phyloP scores from a whole-genome alignment of 2,797 vertebrate species.

The Gorsachius magnificus region DNA sequence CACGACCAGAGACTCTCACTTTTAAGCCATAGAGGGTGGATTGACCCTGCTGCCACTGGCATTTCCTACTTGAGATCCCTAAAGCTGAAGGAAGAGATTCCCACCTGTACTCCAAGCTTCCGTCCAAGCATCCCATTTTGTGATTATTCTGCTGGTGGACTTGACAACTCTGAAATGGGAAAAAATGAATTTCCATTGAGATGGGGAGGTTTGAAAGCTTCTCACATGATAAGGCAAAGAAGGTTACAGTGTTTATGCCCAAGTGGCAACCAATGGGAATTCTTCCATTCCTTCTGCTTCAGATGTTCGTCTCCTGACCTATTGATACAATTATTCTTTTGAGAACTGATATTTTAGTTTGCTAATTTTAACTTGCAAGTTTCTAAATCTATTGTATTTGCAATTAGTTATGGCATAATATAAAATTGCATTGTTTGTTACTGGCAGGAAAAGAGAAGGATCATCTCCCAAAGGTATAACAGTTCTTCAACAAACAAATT shows the following conservation, averaged over 20 bases:
- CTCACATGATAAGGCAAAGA: neutral
- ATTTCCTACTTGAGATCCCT: neutral
- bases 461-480: neutral
- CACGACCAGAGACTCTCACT: neutral
- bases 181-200: neutral
- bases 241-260: neutral
- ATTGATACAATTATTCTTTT: neutral
- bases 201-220: neutral
- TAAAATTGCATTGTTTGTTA: neutral
- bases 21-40: neutral
- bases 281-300: neutral
- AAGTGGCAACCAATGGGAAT: neutral
- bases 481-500: neutral
- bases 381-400: neutral
- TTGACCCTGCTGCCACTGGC: neutral
- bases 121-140: neutral
- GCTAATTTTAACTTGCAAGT: neutral
- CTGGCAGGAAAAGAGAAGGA: neutral
- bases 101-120: neutral
- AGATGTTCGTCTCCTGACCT: neutral
- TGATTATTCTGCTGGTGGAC: neutral
- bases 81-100: neutral
- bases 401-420: neutral
- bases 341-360: neutral
- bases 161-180: neutral